A percentile compares a stretch with the other conserved stretches of the same genome.
These are phyloP conservation scores for Hermodice carunculata DNA, from an alignment of 2,888 invertebrate genomes.

Conservation along the genomic window DNA sequence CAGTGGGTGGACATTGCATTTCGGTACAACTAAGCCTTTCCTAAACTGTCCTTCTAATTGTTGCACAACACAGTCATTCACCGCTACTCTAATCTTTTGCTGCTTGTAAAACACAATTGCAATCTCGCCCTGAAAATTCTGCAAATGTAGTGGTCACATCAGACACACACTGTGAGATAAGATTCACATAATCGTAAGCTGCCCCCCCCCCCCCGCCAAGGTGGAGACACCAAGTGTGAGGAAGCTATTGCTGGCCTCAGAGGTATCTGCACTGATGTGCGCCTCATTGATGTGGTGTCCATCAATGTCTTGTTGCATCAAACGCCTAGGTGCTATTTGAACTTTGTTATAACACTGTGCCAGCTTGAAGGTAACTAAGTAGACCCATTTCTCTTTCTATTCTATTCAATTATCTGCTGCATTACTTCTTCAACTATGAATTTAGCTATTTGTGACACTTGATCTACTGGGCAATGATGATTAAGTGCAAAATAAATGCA, in stretches of 20 bases:
- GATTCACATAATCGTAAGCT: background rate
- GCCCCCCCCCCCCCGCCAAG: background rate
- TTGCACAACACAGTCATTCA: background rate
- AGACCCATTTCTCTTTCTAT: background rate
- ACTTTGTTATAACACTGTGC: background rate
- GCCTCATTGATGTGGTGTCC: conserved; percentile 4
- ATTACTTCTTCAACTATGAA: too few relatives aligned
- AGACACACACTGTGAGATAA: background rate
- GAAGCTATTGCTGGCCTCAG: background rate
- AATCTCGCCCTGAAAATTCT: background rate
- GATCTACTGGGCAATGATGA: too few relatives aligned
- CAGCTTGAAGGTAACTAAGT: background rate
- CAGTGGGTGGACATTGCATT: conserved; percentile 2
- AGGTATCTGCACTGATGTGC: background rate
- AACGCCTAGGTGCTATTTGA: background rate
- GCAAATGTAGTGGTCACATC: conserved; percentile 1
- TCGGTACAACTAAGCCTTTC: background rate
- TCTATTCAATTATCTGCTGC: background rate
- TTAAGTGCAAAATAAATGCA: too few relatives aligned
- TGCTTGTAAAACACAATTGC: background rate
- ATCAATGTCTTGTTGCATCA: background rate
- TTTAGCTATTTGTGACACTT: too few relatives aligned
- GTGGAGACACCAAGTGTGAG: background rate
- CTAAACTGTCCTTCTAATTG: background rate
- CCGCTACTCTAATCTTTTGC: background rate